These are phyloP conservation scores for Sapajus apella DNA, from an alignment of 2,113 vertebrate genomes.

Conservation along the genomic window DNA sequence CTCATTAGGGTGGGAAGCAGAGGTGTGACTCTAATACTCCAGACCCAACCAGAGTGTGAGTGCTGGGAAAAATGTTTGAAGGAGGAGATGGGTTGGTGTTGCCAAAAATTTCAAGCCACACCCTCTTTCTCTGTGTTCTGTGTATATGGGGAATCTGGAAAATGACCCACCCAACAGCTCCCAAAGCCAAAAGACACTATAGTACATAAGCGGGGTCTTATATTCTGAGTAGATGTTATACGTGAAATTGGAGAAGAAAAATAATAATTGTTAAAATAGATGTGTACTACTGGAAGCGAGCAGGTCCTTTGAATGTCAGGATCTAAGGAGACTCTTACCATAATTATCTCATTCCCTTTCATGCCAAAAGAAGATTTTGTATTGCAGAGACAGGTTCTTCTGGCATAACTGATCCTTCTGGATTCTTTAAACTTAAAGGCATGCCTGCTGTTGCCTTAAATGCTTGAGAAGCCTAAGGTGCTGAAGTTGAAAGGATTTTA, in stretches of 20 bases:
- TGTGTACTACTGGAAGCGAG: not conserved
- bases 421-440: not conserved
- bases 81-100: not conserved
- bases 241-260: not conserved
- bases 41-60: not conserved
- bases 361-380: constrained; percentile 1
- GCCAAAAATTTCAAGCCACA: not conserved
- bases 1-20: not conserved
- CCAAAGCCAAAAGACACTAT: not conserved
- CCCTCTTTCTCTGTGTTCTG: not conserved
- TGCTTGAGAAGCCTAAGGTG: not conserved
- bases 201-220: not conserved
- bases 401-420: not conserved
- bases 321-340: not conserved
- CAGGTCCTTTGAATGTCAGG: not conserved
- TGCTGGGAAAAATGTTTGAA: not conserved
- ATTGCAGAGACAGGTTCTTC: constrained; percentile 23
- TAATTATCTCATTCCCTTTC: not conserved
- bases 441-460: not conserved
- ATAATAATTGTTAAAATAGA: not conserved
- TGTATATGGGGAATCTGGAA: not conserved
- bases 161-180: not conserved
- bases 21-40: not conserved
- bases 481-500: not conserved
- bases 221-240: not conserved